phyloP scores from a whole-genome alignment of 2,888 invertebrate species.

The Hemaris fuciformis region DNA sequence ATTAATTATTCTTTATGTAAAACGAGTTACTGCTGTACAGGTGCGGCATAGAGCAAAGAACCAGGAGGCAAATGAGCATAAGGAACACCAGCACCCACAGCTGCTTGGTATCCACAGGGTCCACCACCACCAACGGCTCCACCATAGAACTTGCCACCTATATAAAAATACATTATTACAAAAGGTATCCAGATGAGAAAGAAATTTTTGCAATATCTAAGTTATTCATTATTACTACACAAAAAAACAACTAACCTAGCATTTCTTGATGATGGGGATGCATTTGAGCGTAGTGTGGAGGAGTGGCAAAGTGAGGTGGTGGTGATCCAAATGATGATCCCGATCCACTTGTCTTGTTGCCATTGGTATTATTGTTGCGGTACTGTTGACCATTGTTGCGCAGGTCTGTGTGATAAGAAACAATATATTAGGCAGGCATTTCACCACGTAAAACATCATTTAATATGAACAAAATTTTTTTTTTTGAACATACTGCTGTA shows the following conservation, averaged over 20 bases:
- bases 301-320: conserved; percentile 74
- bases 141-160: conserved; percentile 88
- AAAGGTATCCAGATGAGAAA: too few relatives aligned
- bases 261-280: conserved; percentile 79
- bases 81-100: conserved; percentile 82
- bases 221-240: too few relatives aligned
- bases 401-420: conserved; percentile 39
- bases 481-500: conserved; percentile 64
- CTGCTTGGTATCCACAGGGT: conserved; percentile 85
- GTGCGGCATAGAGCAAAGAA: conserved; percentile 82
- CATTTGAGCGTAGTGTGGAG: conserved; percentile 72
- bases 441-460: background rate
- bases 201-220: too few relatives aligned
- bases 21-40: conserved; percentile 86
- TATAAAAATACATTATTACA: background rate
- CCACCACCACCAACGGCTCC: conserved; percentile 82
- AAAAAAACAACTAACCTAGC: conserved; percentile 55
- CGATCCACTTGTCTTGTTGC: conserved; percentile 65
- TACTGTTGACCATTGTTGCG: conserved; percentile 71
- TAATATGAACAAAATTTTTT: background rate
- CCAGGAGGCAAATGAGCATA: conserved; percentile 83
- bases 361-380: conserved; percentile 61
- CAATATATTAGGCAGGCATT: background rate
- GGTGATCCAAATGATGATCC: conserved; percentile 75
- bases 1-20: background rate